These are phyloP conservation scores for Diuraphis noxia DNA, from an alignment of 1,140 invertebrate genomes.

Conservation along the genomic window DNA sequence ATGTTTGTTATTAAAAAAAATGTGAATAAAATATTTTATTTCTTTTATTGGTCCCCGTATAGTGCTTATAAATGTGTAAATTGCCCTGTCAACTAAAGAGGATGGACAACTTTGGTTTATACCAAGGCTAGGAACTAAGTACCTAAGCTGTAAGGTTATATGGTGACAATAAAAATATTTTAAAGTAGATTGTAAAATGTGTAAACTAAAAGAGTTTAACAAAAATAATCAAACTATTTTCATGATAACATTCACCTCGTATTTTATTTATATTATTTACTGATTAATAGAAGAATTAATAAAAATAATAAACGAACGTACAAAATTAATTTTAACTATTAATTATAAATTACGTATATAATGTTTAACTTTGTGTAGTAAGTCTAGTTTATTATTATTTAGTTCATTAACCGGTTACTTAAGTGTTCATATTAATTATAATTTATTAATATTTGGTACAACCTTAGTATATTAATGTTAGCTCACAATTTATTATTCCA, in stretches of 20 bases:
- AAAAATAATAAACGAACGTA: neutral
- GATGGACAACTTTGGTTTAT: too few species aligned
- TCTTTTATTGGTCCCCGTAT: too few species aligned
- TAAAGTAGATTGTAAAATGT: neutral
- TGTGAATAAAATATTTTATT: too few species aligned
- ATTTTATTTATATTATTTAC: neutral
- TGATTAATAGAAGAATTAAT: neutral
- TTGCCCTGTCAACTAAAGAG: too few species aligned
- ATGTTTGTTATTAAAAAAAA: too few species aligned
- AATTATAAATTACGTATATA: too few species aligned
- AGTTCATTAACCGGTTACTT: neutral
- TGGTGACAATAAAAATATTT: neutral
- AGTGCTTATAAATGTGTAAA: too few species aligned
- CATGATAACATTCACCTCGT: neutral
- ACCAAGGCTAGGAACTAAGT: neutral
- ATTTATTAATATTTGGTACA: neutral
- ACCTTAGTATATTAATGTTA: neutral
- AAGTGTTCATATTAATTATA: neutral
- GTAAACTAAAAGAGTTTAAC: neutral
- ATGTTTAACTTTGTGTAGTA: neutral
- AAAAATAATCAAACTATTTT: neutral
- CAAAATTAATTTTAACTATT: too few species aligned
- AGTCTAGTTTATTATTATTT: neutral
- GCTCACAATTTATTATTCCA: neutral
- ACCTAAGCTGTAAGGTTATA: neutral